Evolutionary conservation across 2,113 vertebrate species (phyloP).

Genomic region (Eolophus roseicapilla): DNA sequence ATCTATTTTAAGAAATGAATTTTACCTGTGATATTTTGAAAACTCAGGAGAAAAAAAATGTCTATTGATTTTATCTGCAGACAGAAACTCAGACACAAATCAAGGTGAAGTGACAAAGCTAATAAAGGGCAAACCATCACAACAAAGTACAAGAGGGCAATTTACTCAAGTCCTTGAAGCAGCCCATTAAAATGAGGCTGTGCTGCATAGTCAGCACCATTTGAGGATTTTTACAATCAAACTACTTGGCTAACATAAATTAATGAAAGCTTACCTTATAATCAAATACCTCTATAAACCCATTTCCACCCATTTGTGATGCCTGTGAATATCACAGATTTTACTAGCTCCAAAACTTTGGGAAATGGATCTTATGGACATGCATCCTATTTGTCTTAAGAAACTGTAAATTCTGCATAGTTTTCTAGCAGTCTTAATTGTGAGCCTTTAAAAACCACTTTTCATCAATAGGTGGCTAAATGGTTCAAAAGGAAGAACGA

Average conservation of each 20-base stretch:
- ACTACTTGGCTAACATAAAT: not conserved
- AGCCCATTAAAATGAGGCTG: not conserved
- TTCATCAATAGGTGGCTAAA: not conserved
- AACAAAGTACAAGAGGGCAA: not conserved
- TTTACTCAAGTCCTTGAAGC: not conserved
- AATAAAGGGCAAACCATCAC: not conserved
- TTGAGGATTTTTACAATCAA: not conserved
- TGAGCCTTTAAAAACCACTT: not conserved
- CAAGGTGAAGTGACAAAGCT: not conserved
- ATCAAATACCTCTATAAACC: not conserved
- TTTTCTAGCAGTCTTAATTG: not conserved
- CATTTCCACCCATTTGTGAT: not conserved
- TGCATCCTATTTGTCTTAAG: not conserved
- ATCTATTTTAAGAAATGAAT: not conserved
- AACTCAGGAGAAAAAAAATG: not conserved
- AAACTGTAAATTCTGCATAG: not conserved
- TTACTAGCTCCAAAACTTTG: not conserved
- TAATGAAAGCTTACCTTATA: not conserved
- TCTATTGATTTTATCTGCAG: constrained; percentile 8
- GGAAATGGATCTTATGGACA: not conserved
- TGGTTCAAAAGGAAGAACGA: not conserved
- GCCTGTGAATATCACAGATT: not conserved
- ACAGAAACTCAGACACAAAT: not conserved
- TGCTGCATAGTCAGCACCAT: not conserved
- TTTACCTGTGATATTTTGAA: constrained; percentile 1